Evolutionary conservation across 2,888 invertebrate genomes (phyloP).

Genomic region (Orgyia antiqua): DNA sequence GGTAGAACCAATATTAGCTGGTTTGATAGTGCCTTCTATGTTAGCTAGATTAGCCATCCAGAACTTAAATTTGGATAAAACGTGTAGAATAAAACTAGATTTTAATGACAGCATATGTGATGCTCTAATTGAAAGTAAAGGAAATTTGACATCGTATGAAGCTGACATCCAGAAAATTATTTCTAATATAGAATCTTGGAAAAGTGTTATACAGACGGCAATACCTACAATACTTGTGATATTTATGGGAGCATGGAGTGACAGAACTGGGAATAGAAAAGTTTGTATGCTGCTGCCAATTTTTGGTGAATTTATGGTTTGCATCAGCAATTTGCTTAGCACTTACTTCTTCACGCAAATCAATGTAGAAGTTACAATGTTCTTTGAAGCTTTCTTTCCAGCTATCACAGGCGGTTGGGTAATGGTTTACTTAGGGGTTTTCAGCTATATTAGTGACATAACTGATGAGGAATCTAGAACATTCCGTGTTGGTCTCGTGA

Average conservation of each 20-base stretch:
- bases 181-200: constrained; percentile 74
- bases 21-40: constrained; percentile 81
- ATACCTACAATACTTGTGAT: constrained; percentile 75
- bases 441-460: constrained; percentile 80
- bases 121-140: constrained; percentile 46
- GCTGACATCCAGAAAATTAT: constrained; percentile 78
- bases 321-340: constrained; percentile 67
- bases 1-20: constrained; percentile 84
- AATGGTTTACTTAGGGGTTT: constrained; percentile 75
- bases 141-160: constrained; percentile 80
- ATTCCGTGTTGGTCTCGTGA: constrained; percentile 78
- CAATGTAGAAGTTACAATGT: constrained; percentile 72
- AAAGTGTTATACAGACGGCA: constrained; percentile 74
- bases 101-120: constrained; percentile 56
- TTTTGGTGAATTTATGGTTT: constrained; percentile 69
- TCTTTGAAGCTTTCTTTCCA: constrained; percentile 73
- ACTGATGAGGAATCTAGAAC: constrained; percentile 76
- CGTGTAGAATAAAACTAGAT: constrained; percentile 52
- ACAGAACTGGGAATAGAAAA: constrained; percentile 76
- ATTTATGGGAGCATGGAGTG: constrained; percentile 81
- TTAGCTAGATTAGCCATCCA: constrained; percentile 82
- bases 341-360: constrained; percentile 74
- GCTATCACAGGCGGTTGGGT: constrained; percentile 76
- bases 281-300: constrained; percentile 76
- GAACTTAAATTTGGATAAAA: constrained; percentile 64